Conservation (phyloP, 2,888 invertebrate species). For the Spialia ferax region DNA sequence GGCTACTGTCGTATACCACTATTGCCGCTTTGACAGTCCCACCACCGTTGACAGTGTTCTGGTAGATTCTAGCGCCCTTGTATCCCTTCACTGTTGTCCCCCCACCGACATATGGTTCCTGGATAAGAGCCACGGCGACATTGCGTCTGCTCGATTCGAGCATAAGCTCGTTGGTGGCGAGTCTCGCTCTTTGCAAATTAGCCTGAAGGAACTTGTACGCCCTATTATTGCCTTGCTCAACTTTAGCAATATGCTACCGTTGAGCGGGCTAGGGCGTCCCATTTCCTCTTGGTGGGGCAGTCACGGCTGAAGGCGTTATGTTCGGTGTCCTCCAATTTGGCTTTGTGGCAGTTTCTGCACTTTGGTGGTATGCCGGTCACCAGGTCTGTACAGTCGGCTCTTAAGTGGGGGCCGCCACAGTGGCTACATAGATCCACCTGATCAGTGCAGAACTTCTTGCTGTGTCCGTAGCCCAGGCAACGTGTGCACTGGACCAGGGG, state of each 20-base stretch:
- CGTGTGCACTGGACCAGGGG: conserved; percentile 33
- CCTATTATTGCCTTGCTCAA: background rate
- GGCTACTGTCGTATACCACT: background rate
- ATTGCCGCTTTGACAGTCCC: background rate
- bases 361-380: background rate
- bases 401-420: background rate
- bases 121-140: conserved; percentile 16
- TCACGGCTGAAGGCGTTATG: background rate
- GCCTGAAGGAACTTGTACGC: background rate
- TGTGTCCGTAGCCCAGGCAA: conserved; percentile 38
- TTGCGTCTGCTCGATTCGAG: conserved; percentile 1
- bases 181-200: conserved; percentile 10
- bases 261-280: background rate
- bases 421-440: background rate
- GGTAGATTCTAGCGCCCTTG: background rate
- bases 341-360: background rate
- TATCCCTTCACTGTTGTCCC: background rate
- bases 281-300: background rate
- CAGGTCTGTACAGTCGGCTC: conserved; percentile 6
- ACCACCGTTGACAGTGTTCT: background rate
- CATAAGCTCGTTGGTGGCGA: conserved; percentile 16
- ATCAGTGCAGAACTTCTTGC: background rate
- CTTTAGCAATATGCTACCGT: conserved; percentile 9
- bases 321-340: background rate
- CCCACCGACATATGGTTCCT: conserved; percentile 30